Conservation (phyloP, 2,113 vertebrate species). For the Dipodomys merriami region DNA sequence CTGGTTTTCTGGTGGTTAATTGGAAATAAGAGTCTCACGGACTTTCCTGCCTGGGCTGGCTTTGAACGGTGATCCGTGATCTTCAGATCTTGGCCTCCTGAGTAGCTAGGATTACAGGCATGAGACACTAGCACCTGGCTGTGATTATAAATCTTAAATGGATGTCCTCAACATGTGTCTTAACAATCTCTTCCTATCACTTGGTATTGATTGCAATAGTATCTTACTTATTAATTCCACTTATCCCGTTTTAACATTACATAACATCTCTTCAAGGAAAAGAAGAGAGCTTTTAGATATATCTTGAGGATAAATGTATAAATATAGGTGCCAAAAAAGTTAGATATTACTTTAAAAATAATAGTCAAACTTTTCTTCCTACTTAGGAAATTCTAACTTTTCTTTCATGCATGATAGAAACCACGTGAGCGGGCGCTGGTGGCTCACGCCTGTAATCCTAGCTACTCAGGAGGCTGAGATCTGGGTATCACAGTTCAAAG, state of each 20-base stretch:
- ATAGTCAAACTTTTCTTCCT: neutral
- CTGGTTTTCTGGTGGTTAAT: no score
- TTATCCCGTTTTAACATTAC: neutral
- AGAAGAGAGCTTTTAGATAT: neutral
- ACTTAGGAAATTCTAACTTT: slow-evolving; percentile 25
- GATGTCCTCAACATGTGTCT: neutral
- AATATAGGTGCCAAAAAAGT: neutral
- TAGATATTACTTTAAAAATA: slow-evolving; percentile 2
- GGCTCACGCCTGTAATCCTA: no score
- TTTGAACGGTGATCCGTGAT: no score
- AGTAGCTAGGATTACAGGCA: no score
- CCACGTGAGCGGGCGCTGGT: neutral
- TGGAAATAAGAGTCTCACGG: no score
- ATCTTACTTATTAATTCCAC: neutral
- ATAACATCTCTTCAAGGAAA: neutral
- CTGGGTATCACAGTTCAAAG: no score
- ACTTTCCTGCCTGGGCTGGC: no score
- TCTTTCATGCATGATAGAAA: slow-evolving; percentile 20
- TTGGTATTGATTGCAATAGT: neutral
- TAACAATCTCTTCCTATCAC: neutral
- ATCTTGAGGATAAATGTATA: slow-evolving; percentile 4
- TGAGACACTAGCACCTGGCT: no score
- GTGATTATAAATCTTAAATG: neutral
- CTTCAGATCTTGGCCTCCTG: no score
- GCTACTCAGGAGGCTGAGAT: no score